Conservation (phyloP, 92 coral and sea anemone genomes). For the Zoanthus solanderi region DNA sequence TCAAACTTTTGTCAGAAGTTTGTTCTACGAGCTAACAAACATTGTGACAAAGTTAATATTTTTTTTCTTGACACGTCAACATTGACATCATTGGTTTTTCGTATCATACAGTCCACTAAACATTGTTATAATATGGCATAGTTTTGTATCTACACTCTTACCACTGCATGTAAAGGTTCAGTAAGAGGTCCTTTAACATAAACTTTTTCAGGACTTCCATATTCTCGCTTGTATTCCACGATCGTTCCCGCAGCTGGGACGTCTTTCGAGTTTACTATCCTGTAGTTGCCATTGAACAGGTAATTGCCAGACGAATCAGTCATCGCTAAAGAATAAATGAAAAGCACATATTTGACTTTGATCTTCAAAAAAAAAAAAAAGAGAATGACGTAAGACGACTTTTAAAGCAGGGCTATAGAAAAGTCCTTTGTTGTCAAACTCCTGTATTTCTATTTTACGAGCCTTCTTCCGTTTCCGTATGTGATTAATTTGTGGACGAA, state of each 20-base stretch:
- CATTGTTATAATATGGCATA: too few relatives aligned
- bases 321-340: constrained; percentile 63
- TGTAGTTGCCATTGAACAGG: constrained; percentile 84
- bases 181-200: constrained; percentile 82
- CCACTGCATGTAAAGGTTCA: constrained; percentile 79
- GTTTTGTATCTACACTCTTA: constrained; percentile 27
- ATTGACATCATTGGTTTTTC: too few relatives aligned
- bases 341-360: neutral
- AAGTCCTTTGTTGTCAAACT: too few relatives aligned
- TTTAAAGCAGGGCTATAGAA: too few relatives aligned
- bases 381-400: neutral
- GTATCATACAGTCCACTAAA: too few relatives aligned
- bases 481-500: too few relatives aligned
- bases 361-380: neutral
- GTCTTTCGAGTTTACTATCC: constrained; percentile 69
- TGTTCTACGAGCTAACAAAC: too few relatives aligned
- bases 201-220: constrained; percentile 69
- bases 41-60: too few relatives aligned
- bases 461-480: too few relatives aligned
- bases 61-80: too few relatives aligned
- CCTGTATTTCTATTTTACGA: too few relatives aligned
- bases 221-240: constrained; percentile 72
- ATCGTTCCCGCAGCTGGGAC: constrained; percentile 76
- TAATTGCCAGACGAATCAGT: constrained; percentile 70
- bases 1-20: too few relatives aligned